phyloP scores from a whole-genome alignment of 2,888 invertebrate species.

The Dryomyza anilis region DNA sequence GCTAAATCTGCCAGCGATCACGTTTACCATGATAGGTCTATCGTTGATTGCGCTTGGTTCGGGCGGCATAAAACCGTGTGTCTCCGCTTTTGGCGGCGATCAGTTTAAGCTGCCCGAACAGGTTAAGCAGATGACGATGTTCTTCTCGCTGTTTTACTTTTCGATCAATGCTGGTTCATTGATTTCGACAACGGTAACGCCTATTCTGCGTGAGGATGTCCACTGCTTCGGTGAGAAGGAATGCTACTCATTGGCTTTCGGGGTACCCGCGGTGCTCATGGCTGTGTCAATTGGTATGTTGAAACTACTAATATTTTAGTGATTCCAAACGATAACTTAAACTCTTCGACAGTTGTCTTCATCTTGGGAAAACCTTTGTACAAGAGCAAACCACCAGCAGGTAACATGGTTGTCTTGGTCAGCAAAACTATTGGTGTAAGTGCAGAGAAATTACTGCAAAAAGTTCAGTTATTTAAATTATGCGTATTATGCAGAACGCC shows the following conservation, averaged over 20 bases:
- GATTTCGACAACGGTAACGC: conserved; percentile 75
- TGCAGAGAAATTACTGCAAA: too few species aligned
- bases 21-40: conserved; percentile 70
- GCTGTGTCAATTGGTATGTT: conserved; percentile 70
- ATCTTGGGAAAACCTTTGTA: conserved; percentile 70
- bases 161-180: conserved; percentile 70
- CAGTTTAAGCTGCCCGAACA: conserved; percentile 73
- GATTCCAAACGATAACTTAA: not conserved
- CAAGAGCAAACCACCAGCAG: conserved; percentile 69
- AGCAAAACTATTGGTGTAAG: conserved; percentile 70
- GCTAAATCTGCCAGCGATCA: conserved; percentile 62
- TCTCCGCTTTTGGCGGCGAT: conserved; percentile 81
- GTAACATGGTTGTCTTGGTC: conserved; percentile 72
- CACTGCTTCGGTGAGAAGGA: conserved; percentile 70
- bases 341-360: conserved; percentile 71
- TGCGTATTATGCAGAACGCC: conserved; percentile 62
- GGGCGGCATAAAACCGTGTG: conserved; percentile 84
- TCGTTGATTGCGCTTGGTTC: conserved; percentile 76
- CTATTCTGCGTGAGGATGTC: conserved; percentile 72
- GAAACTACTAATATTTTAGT: not conserved
- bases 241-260: conserved; percentile 77
- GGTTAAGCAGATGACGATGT: conserved; percentile 69
- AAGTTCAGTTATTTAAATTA: too few species aligned
- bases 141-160: conserved; percentile 81
- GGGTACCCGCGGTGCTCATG: conserved; percentile 77